phyloP scores from a whole-genome alignment of 2,888 invertebrate species.

The Fissipunctia ypsillon region DNA sequence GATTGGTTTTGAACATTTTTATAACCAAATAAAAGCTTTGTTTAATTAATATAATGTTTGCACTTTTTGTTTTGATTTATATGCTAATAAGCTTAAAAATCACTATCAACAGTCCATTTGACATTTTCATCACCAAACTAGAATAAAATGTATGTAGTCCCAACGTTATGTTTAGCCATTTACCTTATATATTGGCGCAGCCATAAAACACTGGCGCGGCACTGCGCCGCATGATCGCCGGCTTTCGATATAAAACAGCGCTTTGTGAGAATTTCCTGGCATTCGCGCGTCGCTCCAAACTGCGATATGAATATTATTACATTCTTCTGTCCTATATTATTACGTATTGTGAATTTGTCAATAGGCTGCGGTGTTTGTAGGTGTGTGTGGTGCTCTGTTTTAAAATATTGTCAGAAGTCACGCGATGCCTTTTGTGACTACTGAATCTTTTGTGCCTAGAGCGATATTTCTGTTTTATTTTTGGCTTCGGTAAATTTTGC shows the following conservation, averaged over 20 bases:
- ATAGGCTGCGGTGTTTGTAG: constrained; percentile 30
- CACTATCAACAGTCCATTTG: neutral
- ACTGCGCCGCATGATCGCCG: constrained; percentile 53
- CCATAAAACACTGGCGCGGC: constrained; percentile 51
- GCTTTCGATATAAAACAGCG: constrained; percentile 57
- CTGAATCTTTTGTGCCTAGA: neutral
- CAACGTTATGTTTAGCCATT: constrained; percentile 23
- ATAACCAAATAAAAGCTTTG: too few species aligned
- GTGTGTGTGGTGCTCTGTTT: constrained; percentile 17
- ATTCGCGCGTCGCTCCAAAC: constrained; percentile 51
- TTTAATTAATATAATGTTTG: too few species aligned
- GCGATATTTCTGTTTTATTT: neutral
- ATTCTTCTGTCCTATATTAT: constrained; percentile 55
- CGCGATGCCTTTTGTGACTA: constrained; percentile 2
- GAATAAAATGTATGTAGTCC: neutral
- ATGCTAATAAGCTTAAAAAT: too few species aligned
- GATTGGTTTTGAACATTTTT: too few species aligned
- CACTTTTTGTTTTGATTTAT: too few species aligned
- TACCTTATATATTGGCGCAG: constrained; percentile 51
- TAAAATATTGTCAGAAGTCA: constrained; percentile 17
- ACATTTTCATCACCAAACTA: neutral
- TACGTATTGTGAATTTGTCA: constrained; percentile 51
- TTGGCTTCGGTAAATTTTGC: neutral
- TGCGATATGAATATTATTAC: constrained; percentile 66
- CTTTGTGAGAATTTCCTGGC: constrained; percentile 50